These are phyloP conservation scores for Amniataba percoides DNA, from an alignment of 2,797 vertebrate species.

Conservation along the genomic window DNA sequence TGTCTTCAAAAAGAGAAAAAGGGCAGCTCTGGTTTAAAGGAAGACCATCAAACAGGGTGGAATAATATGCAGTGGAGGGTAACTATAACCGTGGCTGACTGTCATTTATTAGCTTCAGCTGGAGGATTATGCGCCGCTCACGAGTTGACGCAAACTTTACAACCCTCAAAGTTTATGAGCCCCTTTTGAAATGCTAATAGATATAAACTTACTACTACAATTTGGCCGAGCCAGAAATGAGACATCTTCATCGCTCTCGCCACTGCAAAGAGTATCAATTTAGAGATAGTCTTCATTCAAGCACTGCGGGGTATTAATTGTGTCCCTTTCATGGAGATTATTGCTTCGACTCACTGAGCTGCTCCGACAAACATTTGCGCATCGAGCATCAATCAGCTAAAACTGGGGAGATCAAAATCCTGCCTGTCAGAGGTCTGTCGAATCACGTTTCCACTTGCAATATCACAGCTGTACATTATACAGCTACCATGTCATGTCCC, in stretches of 20 bases:
- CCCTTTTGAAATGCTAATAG: background rate
- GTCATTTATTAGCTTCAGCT: slow-evolving; percentile 18
- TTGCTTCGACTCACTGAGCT: slow-evolving; percentile 15
- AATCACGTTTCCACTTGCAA: background rate
- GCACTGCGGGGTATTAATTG: slow-evolving; percentile 21
- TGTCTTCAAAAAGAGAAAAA: background rate
- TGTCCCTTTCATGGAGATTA: slow-evolving; percentile 19
- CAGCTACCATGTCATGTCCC: background rate
- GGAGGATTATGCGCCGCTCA: background rate
- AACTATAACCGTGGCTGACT: slow-evolving; percentile 1
- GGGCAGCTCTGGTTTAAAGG: background rate
- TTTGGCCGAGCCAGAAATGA: background rate
- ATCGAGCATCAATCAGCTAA: background rate
- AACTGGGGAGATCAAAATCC: slow-evolving; percentile 15
- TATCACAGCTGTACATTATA: background rate
- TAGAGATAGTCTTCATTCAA: slow-evolving; percentile 21
- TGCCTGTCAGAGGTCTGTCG: slow-evolving; percentile 9
- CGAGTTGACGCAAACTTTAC: slow-evolving; percentile 9
- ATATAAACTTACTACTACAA: background rate
- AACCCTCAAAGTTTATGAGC: background rate
- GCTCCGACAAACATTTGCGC: slow-evolving; percentile 20
- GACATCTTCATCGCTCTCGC: background rate
- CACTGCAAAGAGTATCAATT: background rate
- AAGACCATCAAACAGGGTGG: background rate
- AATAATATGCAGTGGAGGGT: background rate